Percentiles rank a stretch among this genome's conserved stretches.
These are phyloP conservation scores for Drosophila lacertosa DNA, from an alignment of 1,140 invertebrate genomes.

Conservation along the genomic window DNA sequence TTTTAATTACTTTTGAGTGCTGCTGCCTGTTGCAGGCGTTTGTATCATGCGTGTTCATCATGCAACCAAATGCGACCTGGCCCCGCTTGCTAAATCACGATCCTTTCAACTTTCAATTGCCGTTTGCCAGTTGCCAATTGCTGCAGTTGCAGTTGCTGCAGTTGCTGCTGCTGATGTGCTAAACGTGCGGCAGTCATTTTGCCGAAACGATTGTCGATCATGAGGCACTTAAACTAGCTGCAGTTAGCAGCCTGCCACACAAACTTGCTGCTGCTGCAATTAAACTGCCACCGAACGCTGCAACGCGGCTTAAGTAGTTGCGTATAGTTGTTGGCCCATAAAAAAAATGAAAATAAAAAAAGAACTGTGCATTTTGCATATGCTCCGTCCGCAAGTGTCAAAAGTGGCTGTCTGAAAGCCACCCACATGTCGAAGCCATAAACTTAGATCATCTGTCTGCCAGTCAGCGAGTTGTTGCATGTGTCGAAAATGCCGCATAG, in stretches of 20 bases:
- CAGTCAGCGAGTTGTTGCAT: slow-evolving; percentile 31
- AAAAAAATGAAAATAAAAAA: slow-evolving; percentile 10
- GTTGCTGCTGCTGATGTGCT: slow-evolving; percentile 58
- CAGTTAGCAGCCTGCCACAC: slow-evolving; percentile 45
- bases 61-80: slow-evolving; percentile 43
- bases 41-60: slow-evolving; percentile 46
- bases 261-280: slow-evolving; percentile 63
- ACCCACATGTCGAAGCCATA: slow-evolving; percentile 52
- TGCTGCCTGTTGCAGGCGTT: slow-evolving; percentile 41
- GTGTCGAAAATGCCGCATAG: slow-evolving; percentile 62
- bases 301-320: slow-evolving; percentile 17
- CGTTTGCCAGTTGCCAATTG: slow-evolving; percentile 1
- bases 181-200: slow-evolving; percentile 82
- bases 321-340: slow-evolving; percentile 49
- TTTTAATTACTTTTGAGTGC: slow-evolving; percentile 66
- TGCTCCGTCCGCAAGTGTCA: slow-evolving; percentile 58
- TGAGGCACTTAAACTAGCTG: slow-evolving; percentile 40
- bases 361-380: slow-evolving; percentile 25
- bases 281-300: slow-evolving; percentile 48
- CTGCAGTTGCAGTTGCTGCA: slow-evolving; percentile 1
- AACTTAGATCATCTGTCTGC: slow-evolving; percentile 39
- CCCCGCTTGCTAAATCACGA: slow-evolving; percentile 42
- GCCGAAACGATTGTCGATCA: slow-evolving; percentile 82
- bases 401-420: slow-evolving; percentile 69
- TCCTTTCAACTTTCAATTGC: slow-evolving; percentile 53